Percentiles rank a stretch among this genome's conserved stretches.
Evolutionary conservation across 2,888 invertebrate genomes (phyloP).

Genomic region (Troides helena): DNA sequence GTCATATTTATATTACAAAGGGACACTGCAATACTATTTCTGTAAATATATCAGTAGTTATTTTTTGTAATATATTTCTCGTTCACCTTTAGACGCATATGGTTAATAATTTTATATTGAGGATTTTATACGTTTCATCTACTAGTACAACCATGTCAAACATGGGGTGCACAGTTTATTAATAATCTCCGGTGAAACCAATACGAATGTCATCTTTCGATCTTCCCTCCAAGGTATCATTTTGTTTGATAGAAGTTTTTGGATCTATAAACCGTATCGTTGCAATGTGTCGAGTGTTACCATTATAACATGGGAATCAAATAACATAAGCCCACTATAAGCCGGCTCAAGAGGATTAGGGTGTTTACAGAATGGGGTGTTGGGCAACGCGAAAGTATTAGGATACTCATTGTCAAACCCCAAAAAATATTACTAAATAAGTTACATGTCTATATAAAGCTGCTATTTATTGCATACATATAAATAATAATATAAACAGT

Average conservation of each 20-base stretch:
- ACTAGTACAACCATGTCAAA: background rate
- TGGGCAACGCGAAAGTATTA: constrained; percentile 39
- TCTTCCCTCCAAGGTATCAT: background rate
- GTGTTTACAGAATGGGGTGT: constrained; percentile 45
- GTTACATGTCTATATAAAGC: too few relatives aligned
- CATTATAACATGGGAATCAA: constrained; percentile 36
- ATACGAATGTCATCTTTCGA: too few relatives aligned
- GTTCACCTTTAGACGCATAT: too few relatives aligned
- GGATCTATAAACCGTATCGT: background rate
- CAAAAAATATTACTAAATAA: constrained; percentile 5
- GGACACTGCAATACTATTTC: too few relatives aligned
- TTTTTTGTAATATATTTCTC: too few relatives aligned
- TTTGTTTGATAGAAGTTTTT: background rate
- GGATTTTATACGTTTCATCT: background rate
- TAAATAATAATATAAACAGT: too few relatives aligned
- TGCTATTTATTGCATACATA: too few relatives aligned
- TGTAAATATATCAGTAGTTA: too few relatives aligned
- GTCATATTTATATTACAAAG: too few relatives aligned
- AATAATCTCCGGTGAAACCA: too few relatives aligned
- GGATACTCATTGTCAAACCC: constrained; percentile 22
- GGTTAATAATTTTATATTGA: too few relatives aligned
- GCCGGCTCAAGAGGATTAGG: constrained; percentile 40
- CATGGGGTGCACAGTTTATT: background rate
- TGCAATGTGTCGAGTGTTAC: constrained; percentile 24
- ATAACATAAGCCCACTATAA: constrained; percentile 46